Percentiles rank a stretch among this genome's conserved stretches.
Evolutionary conservation across 1,140 invertebrate genomes (phyloP).

Genomic region (Galleria mellonella): DNA sequence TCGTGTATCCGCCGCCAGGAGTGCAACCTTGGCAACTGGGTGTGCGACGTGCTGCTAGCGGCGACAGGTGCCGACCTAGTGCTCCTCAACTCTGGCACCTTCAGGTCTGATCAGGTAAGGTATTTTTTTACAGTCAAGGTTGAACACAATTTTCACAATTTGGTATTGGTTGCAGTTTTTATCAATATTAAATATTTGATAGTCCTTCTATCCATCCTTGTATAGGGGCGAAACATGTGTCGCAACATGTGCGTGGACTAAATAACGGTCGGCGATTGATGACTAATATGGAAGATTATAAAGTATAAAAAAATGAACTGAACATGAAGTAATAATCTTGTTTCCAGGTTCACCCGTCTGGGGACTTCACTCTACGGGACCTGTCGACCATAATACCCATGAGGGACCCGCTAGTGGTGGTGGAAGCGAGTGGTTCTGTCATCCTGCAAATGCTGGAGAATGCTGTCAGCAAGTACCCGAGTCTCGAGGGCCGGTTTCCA

Average conservation of each 20-base stretch:
- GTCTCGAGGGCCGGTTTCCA: constrained; percentile 52
- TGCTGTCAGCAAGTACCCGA: constrained; percentile 54
- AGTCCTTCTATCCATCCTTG: no score
- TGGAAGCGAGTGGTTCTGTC: constrained; percentile 78
- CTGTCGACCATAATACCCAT: constrained; percentile 89
- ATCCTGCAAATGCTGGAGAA: constrained; percentile 88
- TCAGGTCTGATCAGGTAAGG: constrained; percentile 81
- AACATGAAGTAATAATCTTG: not conserved
- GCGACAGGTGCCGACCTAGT: constrained; percentile 89
- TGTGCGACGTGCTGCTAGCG: constrained; percentile 90
- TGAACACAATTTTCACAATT: no score
- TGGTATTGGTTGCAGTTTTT: no score
- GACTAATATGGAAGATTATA: no score
- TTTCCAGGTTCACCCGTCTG: constrained; percentile 80
- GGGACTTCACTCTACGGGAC: constrained; percentile 88
- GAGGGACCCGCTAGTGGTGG: constrained; percentile 86
- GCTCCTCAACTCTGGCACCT: constrained; percentile 91
- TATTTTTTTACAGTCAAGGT: no score
- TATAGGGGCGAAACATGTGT: no score
- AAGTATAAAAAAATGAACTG: no score
- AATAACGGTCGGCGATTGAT: no score
- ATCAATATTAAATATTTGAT: no score
- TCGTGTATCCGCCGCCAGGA: constrained; percentile 85
- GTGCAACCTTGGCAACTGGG: constrained; percentile 93
- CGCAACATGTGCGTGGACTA: no score